A percentile compares a stretch with the other conserved stretches of the same genome.
Conservation (phyloP, 2,888 invertebrate genomes). For the Leucania comma region DNA sequence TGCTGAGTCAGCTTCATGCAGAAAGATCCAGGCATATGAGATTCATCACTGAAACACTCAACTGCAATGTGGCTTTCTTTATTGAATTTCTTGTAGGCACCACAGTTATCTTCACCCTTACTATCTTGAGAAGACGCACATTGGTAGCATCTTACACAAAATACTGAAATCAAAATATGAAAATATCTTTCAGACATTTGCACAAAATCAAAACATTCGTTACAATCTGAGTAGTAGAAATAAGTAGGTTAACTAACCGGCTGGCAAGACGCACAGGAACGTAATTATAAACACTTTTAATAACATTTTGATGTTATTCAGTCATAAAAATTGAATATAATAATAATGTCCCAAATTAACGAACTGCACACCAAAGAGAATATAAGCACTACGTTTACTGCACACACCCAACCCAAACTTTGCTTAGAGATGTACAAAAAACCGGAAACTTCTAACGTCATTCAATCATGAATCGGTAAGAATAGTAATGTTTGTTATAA, state of each 20-base stretch:
- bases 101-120: slow-evolving; percentile 96
- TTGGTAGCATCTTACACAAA: slow-evolving; percentile 97
- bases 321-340: slow-evolving; percentile 33
- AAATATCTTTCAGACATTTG: slow-evolving; percentile 4
- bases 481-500: background rate
- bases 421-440: slow-evolving; percentile 27
- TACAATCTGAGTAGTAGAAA: background rate
- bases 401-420: slow-evolving; percentile 63
- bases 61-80: slow-evolving; percentile 96
- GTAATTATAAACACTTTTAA: slow-evolving; percentile 43
- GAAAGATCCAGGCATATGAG: slow-evolving; percentile 98
- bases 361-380: slow-evolving; percentile 38
- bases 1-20: slow-evolving; percentile 99
- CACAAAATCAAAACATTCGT: slow-evolving; percentile 16
- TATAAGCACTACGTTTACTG: too few relatives aligned
- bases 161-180: slow-evolving; percentile 83
- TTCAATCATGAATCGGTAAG: background rate
- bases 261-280: slow-evolving; percentile 51
- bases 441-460: slow-evolving; percentile 25
- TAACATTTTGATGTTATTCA: slow-evolving; percentile 54
- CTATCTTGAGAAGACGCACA: slow-evolving; percentile 96
- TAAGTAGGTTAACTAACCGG: slow-evolving; percentile 44
- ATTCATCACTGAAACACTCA: slow-evolving; percentile 98
- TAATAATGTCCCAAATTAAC: slow-evolving; percentile 34
- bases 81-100: slow-evolving; percentile 96